Base-by-base conservation (phyloP, 2,113 vertebrate genomes). In the Psittacara wagleri region DNA sequence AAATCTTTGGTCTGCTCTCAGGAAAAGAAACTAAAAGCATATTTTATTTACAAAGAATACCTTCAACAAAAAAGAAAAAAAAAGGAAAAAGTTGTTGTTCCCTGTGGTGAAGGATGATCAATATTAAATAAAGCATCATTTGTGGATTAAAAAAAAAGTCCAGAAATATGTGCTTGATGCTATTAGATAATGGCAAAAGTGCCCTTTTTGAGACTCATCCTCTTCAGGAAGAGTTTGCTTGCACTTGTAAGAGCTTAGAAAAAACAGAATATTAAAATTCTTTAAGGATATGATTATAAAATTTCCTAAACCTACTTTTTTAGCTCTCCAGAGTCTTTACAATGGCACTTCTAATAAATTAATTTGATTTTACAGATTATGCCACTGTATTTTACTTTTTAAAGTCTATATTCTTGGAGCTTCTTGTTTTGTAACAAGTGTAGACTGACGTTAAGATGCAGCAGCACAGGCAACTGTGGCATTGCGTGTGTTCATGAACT, bases 341-440 rank as follows among this genome's bases (percentile, higher is more conserved):
- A 49, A 9, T 35, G 19, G 20, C n/a, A 33, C 6, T 15, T 78
- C 11, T 57, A 39, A 35, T 29, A 57, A 68, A 46, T 37, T 0
- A 61, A 25, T 64, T n/a, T 54, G 17, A 8, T 67, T 91, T 81
- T 72, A 41, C 13, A 23, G 43, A 28, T 48, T 70, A 13, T 31
- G n/a, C 14, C 13, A 18, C 12, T 29, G 2, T 46, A 28, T 72
- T 91, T 64, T 7, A 49, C 29, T 68, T 54, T 35, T 17, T 13
- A 17, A 41, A 78, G 15, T 46, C 14, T 17, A 16, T 8, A 9
- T 49, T 10, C 28, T 59, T 44, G 33, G 74, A 84, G 20, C 14
- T 37, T 5, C 11, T 4, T 41, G 27, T 66, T 67, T 35, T 46
- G 44, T 62, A 20, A 10, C 3, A 6, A 1, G 4, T 0, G 2